These are phyloP conservation scores for Galerucella nymphaeae DNA, from an alignment of 2,888 invertebrate species.

Conservation along the genomic window DNA sequence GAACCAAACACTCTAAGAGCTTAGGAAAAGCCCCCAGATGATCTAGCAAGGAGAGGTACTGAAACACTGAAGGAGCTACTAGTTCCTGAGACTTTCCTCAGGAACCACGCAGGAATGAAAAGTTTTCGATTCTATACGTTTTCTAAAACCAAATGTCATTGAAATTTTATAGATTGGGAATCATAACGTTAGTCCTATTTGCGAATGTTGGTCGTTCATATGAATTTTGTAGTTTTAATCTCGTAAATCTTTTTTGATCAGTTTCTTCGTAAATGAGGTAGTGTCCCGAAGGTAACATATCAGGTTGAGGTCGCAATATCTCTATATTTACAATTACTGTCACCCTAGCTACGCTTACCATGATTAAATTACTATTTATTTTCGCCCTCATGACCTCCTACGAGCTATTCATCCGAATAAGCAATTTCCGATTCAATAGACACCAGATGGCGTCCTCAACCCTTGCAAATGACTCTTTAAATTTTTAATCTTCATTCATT, in stretches of 20 bases:
- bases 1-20: too few species aligned
- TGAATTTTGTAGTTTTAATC: not conserved
- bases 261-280: not conserved
- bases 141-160: too few species aligned
- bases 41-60: too few species aligned
- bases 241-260: not conserved
- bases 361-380: constrained; percentile 52
- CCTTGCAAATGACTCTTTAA: constrained; percentile 51
- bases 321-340: constrained; percentile 37
- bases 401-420: constrained; percentile 44
- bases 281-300: constrained; percentile 5
- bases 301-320: constrained; percentile 8
- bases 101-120: too few species aligned
- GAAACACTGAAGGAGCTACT: too few species aligned
- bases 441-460: constrained; percentile 47
- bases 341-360: constrained; percentile 39
- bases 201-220: not conserved
- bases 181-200: too few species aligned
- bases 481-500: constrained; percentile 51
- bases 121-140: too few species aligned
- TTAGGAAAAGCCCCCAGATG: too few species aligned
- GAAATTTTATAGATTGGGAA: too few species aligned
- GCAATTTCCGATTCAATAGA: constrained; percentile 51
- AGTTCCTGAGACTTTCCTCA: too few species aligned
- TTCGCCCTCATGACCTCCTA: constrained; percentile 43